Evolutionary conservation across 2,888 invertebrate species (phyloP).

Genomic region (Teinopalpus imperialis): DNA sequence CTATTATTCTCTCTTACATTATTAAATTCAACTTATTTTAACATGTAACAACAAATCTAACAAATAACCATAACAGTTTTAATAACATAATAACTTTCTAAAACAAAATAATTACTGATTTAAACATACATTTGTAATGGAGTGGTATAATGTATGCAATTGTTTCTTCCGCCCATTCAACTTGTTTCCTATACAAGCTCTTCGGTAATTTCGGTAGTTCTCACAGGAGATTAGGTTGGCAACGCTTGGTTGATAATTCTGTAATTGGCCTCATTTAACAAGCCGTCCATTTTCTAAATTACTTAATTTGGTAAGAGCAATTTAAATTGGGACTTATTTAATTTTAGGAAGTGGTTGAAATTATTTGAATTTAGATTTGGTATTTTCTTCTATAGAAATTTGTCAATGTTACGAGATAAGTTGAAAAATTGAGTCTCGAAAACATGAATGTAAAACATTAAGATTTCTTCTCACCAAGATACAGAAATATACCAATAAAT

Average conservation of each 20-base stretch:
- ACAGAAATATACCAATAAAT: too few relatives aligned
- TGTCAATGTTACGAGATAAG: too few relatives aligned
- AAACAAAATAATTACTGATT: constrained; percentile 17
- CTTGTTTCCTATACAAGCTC: constrained; percentile 13
- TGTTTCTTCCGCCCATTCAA: constrained; percentile 23
- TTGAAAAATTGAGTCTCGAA: too few relatives aligned
- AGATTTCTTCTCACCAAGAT: too few relatives aligned
- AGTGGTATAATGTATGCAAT: constrained; percentile 23
- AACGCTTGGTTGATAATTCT: constrained; percentile 24
- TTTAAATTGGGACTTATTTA: constrained; percentile 9
- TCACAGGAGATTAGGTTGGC: constrained; percentile 24
- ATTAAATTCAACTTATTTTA: too few relatives aligned
- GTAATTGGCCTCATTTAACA: constrained; percentile 22
- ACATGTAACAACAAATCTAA: background rate
- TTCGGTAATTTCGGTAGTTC: constrained; percentile 20
- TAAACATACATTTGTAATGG: constrained; percentile 16
- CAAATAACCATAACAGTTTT: constrained; percentile 4
- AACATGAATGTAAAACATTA: too few relatives aligned
- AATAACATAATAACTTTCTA: constrained; percentile 20
- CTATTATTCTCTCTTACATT: too few relatives aligned
- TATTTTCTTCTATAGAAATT: too few relatives aligned
- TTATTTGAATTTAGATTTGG: constrained; percentile 4
- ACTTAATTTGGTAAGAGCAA: constrained; percentile 21
- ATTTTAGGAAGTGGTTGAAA: constrained; percentile 16
- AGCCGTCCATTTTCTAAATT: constrained; percentile 19